Conservation (phyloP, 1,140 invertebrate species). For the Araneus ventricosus region DNA sequence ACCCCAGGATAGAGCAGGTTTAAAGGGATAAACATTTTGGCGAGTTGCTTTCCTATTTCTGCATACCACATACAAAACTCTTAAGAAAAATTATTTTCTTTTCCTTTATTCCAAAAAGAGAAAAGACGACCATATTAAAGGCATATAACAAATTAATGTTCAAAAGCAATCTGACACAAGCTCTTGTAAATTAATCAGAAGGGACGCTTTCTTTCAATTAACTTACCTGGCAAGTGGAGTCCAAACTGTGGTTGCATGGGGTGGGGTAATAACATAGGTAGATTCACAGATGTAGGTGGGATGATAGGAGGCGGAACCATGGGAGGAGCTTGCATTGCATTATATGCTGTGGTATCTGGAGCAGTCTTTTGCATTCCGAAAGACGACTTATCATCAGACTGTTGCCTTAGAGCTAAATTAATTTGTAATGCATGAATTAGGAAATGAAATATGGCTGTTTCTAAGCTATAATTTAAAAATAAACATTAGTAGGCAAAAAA, state of each 20-base stretch:
- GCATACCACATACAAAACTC: too few species aligned
- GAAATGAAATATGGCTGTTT: background rate
- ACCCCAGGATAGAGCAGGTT: too few species aligned
- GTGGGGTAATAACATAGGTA: conserved; percentile 70
- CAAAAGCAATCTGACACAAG: too few species aligned
- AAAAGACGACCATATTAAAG: too few species aligned
- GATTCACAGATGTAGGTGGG: conserved; percentile 19
- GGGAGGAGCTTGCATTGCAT: conserved; percentile 7
- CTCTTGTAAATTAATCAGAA: background rate
- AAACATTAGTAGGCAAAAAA: too few species aligned
- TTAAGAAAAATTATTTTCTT: too few species aligned
- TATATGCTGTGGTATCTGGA: background rate
- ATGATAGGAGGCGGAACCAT: conserved; percentile 64
- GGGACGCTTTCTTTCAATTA: background rate
- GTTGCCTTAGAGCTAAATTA: conserved; percentile 47
- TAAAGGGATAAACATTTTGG: too few species aligned
- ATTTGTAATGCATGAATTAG: background rate
- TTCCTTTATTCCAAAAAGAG: too few species aligned
- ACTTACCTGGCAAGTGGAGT: conserved; percentile 60
- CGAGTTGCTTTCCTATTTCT: too few species aligned
- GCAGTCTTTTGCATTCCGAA: background rate
- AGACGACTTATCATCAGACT: background rate
- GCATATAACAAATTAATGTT: too few species aligned
- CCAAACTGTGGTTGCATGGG: conserved; percentile 75
- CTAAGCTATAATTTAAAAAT: too few species aligned